These are phyloP conservation scores for Dinomys branickii DNA, from an alignment of 2,113 vertebrate genomes.

Conservation along the genomic window DNA sequence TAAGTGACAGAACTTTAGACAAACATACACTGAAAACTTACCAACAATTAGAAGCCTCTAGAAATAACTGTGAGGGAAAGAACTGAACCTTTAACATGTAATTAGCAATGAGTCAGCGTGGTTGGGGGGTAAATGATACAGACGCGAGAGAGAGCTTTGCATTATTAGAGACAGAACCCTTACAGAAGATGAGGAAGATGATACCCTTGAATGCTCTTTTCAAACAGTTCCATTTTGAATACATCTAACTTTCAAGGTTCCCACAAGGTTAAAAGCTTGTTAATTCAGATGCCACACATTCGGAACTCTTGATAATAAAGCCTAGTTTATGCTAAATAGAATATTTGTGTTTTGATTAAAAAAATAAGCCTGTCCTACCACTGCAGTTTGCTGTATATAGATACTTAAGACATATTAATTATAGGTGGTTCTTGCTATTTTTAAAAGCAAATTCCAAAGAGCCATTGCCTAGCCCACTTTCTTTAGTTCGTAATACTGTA, in stretches of 20 bases:
- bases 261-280: constrained; percentile 58
- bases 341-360: constrained; percentile 1
- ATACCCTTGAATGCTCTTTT: constrained; percentile 45
- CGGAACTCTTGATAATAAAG: constrained; percentile 31
- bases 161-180: constrained; percentile 71
- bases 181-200: constrained; percentile 6
- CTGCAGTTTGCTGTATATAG: constrained; percentile 47
- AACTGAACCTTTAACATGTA: constrained; percentile 70
- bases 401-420: constrained; percentile 27
- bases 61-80: constrained; percentile 59
- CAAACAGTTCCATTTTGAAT: constrained; percentile 28
- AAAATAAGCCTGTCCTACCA: constrained; percentile 10
- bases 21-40: constrained; percentile 69
- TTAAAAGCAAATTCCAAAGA: constrained; percentile 41
- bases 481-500: background rate
- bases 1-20: background rate
- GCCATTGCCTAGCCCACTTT: background rate
- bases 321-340: background rate
- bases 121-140: constrained; percentile 56
- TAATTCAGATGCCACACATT: constrained; percentile 49
- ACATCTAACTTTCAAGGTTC: constrained; percentile 66
- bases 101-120: constrained; percentile 74
- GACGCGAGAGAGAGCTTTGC: constrained; percentile 66
- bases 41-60: constrained; percentile 68
- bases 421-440: constrained; percentile 50